These are phyloP conservation scores for Pseudochirops corinnae DNA, from an alignment of 2,797 vertebrate genomes.

Conservation along the genomic window DNA sequence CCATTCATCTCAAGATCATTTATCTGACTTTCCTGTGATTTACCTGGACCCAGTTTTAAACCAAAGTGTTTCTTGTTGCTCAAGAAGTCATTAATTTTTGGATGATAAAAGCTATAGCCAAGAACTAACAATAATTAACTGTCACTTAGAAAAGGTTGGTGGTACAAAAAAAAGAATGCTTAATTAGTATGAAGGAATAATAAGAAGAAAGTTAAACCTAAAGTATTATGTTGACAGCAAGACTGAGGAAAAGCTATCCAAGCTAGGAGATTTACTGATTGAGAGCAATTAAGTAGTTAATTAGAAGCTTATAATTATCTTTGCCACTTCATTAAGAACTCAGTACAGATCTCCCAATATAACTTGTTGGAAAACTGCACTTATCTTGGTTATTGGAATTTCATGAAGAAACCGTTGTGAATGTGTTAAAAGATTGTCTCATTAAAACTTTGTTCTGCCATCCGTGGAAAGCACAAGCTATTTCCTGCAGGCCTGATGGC, in stretches of 20 bases:
- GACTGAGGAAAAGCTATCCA: constrained; percentile 43
- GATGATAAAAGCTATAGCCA: constrained; percentile 41
- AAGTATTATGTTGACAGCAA: constrained; percentile 44
- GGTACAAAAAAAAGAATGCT: constrained; percentile 52
- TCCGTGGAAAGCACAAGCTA: constrained; percentile 19
- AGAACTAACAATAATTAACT: constrained; percentile 52
- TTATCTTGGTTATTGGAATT: constrained; percentile 50
- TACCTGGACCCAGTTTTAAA: constrained; percentile 5
- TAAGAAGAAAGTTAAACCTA: constrained; percentile 42
- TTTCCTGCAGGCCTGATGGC: constrained; percentile 39
- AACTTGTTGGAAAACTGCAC: constrained; percentile 59
- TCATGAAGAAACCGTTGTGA: constrained; percentile 62
- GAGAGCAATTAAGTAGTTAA: constrained; percentile 75
- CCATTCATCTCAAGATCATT: constrained; percentile 14
- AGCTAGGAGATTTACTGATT: constrained; percentile 70
- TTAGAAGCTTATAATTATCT: constrained; percentile 71
- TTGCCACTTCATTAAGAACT: constrained; percentile 52
- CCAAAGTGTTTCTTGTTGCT: constrained; percentile 32
- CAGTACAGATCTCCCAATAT: constrained; percentile 66
- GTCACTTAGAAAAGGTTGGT: constrained; percentile 47
- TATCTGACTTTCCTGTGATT: constrained; percentile 50
- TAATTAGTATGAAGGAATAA: constrained; percentile 57
- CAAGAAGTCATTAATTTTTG: constrained; percentile 5
- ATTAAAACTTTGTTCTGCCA: constrained; percentile 52
- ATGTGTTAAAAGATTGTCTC: constrained; percentile 46